Base-by-base conservation (phyloP, 2,113 vertebrate species). In the Gobiocypris rarus region DNA sequence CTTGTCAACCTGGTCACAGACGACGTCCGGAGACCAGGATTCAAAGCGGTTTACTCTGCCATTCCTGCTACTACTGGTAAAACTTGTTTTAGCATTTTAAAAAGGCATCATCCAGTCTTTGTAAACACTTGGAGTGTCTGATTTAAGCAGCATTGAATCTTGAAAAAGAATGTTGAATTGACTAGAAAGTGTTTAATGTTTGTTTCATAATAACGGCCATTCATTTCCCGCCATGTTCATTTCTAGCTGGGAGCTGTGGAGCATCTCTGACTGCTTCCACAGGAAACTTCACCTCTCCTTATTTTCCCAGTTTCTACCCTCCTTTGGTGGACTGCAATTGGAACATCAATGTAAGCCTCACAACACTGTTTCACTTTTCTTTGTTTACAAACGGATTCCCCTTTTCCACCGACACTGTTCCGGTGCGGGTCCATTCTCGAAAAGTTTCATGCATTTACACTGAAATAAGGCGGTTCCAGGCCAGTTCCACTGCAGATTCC, bases 281-380 rank as follows among this genome's bases (percentile, higher is more conserved):
- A 4, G 95, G 94, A 76, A 86, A 41, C 48, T 87, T 95, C 86
- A 92, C 84, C 26, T 94, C 92, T 58, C 94, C 94, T 1, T 86
- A 91, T 26, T 88, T 91, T 79, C 94, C 95, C 71, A 91, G 91
- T 84, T 95, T 95, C 89, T 95, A 95, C 87, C 95, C 95, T 15
- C 94, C 94, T 31, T 82, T 77, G 15, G 26, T 91, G 65, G 86
- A 94, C 88, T 95, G 94, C 93, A 89, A 75, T 22, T 95, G 94
- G 94, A 94, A 90, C 82, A 94, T 95, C 79, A 63, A 88, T 90
- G 95, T 95, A 93, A 91, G 89, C 67, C 24, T 26, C 41, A 13
- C 24, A 7, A 19, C 24, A 15, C 17, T 1, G 17, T 22, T 24
- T 38, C 9, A 31, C 52, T 59, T 50, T 26, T 69, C 13, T 26